phyloP scores from a whole-genome alignment of 92 coral and sea anemone species.

The Palythoa caribaeorum region DNA sequence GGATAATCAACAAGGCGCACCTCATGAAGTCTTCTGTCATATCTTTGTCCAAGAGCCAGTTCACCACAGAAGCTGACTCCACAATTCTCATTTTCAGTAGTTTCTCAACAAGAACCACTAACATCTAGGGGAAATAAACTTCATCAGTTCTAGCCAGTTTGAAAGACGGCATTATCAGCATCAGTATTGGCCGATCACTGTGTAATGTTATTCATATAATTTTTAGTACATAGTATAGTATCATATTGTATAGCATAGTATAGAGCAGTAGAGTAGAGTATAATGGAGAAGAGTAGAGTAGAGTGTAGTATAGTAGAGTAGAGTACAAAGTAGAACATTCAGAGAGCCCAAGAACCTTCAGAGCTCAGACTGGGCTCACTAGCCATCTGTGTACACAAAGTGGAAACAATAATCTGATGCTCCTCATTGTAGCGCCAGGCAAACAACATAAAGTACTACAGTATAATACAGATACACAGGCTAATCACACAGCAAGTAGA shows the following conservation, averaged over 20 bases:
- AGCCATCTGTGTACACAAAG: too few species aligned
- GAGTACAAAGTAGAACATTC: background rate
- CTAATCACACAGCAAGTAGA: too few species aligned
- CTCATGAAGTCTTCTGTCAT: constrained; percentile 90
- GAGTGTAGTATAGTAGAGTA: background rate
- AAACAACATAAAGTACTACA: too few species aligned
- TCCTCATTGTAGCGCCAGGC: too few species aligned
- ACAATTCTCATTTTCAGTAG: constrained; percentile 85
- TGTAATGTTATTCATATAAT: background rate
- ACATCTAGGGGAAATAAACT: constrained; percentile 2
- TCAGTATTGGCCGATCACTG: background rate
- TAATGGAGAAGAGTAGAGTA: background rate
- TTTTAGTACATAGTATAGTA: background rate
- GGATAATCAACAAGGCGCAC: constrained; percentile 31
- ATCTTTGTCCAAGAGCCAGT: constrained; percentile 97
- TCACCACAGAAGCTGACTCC: constrained; percentile 91
- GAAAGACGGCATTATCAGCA: background rate
- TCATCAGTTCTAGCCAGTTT: background rate
- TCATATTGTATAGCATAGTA: background rate
- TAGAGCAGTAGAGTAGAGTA: background rate
- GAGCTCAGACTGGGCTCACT: too few species aligned
- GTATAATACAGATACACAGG: too few species aligned
- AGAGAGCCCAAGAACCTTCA: too few species aligned
- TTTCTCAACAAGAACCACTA: constrained; percentile 80
- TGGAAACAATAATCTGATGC: too few species aligned